phyloP scores from a whole-genome alignment of 2,797 vertebrate genomes.

The Peromyscus aztecus region DNA sequence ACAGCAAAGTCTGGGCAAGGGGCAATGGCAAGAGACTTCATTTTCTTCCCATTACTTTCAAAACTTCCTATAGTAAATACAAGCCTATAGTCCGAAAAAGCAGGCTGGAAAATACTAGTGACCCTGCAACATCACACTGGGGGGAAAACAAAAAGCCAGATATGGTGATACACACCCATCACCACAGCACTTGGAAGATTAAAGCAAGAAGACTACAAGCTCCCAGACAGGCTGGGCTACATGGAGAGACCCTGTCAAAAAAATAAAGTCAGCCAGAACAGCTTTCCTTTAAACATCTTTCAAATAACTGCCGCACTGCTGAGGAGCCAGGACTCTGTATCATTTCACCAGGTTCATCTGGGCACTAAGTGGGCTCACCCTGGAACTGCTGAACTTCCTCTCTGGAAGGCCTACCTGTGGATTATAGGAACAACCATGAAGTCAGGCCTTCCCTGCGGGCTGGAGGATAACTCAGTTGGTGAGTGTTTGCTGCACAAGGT shows the following conservation, averaged over 20 bases:
- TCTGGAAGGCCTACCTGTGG: background rate
- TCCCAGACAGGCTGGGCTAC: background rate
- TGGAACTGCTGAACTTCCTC: background rate
- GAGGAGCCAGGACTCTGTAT: background rate
- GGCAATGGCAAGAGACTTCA: rapidly evolving
- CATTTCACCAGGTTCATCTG: background rate
- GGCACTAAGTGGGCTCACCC: background rate
- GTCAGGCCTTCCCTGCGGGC: background rate
- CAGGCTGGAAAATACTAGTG: background rate
- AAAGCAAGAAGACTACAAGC: background rate
- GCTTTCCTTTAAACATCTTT: background rate
- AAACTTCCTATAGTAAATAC: background rate
- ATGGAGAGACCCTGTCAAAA: background rate
- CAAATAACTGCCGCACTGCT: too few relatives aligned
- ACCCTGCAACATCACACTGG: too few relatives aligned
- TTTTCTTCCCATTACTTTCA: background rate
- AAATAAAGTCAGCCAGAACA: background rate
- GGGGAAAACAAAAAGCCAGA: too few relatives aligned
- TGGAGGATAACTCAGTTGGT: background rate
- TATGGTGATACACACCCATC: background rate
- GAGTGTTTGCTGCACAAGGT: background rate
- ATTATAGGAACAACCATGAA: background rate
- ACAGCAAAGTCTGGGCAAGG: background rate
- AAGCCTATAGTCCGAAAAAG: background rate
- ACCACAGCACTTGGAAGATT: background rate